phyloP scores from a whole-genome alignment of 2,888 invertebrate genomes.

The Blastobasis adustella region DNA sequence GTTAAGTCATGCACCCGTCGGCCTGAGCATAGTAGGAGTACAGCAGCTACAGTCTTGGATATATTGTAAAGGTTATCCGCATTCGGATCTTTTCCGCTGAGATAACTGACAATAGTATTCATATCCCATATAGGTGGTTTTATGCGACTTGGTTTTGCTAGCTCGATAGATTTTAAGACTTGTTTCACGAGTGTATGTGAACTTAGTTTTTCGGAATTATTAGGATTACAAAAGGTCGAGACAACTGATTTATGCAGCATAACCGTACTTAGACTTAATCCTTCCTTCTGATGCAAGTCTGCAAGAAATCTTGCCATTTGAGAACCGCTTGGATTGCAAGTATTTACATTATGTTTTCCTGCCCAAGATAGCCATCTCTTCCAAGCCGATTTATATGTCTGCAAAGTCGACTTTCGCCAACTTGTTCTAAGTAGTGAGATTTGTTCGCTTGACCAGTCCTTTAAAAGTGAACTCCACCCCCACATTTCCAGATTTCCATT shows the following conservation, averaged over 20 bases:
- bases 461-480: constrained; percentile 12
- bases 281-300: constrained; percentile 8
- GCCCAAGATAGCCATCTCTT: constrained; percentile 18
- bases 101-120: constrained; percentile 4
- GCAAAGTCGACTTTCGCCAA: constrained; percentile 12
- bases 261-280: constrained; percentile 13
- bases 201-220: not conserved
- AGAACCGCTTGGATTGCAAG: constrained; percentile 6
- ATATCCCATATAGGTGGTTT: constrained; percentile 14
- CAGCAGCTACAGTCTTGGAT: constrained; percentile 6
- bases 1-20: constrained; percentile 17
- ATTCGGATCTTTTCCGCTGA: constrained; percentile 3
- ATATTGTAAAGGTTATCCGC: constrained; percentile 9
- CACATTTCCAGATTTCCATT: constrained; percentile 18
- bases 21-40: constrained; percentile 13
- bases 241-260: constrained; percentile 16
- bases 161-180: constrained; percentile 8
- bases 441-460: constrained; percentile 8
- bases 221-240: constrained; percentile 7
- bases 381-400: constrained; percentile 17
- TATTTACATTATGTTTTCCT: constrained; percentile 4
- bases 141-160: constrained; percentile 4
- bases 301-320: constrained; percentile 10
- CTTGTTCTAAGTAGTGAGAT: constrained; percentile 5
- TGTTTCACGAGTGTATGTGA: not conserved